phyloP scores from a whole-genome alignment of 2,797 vertebrate genomes.

The Erethizon dorsatum region DNA sequence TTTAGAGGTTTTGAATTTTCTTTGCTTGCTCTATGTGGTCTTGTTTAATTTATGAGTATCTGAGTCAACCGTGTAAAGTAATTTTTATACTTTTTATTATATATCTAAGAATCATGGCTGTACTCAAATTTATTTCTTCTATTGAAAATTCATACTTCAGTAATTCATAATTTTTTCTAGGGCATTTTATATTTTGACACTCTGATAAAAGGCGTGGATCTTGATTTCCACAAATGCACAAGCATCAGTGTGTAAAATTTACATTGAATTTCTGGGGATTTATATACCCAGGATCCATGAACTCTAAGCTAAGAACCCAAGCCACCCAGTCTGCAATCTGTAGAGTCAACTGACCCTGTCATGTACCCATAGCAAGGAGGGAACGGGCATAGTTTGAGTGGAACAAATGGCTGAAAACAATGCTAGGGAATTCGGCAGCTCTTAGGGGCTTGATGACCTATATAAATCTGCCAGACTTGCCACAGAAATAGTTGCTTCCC shows the following conservation, averaged over 20 bases:
- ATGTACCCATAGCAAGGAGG: neutral
- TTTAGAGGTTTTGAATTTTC: neutral
- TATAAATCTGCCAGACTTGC: neutral
- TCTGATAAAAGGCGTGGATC: neutral
- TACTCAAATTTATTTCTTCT: neutral
- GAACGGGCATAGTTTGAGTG: neutral
- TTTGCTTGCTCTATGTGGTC: neutral
- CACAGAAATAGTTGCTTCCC: neutral
- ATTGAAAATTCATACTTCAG: neutral
- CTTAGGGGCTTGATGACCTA: neutral
- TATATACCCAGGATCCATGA: neutral
- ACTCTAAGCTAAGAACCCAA: neutral
- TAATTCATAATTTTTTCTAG: conserved; percentile 43
- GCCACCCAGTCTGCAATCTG: neutral
- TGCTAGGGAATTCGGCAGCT: neutral
- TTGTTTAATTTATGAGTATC: conserved; percentile 17
- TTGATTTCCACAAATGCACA: neutral
- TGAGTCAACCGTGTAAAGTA: neutral
- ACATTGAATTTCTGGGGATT: conserved; percentile 6
- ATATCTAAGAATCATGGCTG: neutral
- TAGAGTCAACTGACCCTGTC: neutral
- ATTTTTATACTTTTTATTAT: conserved; percentile 20
- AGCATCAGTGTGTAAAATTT: neutral
- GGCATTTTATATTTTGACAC: conserved; percentile 1
- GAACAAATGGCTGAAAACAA: neutral